Conservation (phyloP, 1,140 invertebrate genomes). For the Steinernema feltiae region DNA sequence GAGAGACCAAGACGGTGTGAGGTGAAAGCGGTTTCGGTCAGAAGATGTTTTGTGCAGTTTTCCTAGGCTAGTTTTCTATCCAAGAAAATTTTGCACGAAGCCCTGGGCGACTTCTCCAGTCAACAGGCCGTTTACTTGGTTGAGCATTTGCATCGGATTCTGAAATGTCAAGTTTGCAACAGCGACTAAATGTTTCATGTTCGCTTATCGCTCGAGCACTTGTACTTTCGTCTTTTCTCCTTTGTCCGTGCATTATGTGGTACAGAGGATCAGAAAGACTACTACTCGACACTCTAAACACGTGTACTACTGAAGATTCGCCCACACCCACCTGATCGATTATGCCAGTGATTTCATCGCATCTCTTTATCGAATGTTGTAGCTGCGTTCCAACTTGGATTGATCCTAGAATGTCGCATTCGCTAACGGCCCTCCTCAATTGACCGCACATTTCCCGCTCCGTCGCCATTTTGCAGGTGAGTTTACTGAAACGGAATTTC, state of each 20-base stretch:
- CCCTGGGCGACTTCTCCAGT: constrained; percentile 56
- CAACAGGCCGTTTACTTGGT: constrained; percentile 50
- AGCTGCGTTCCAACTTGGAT: constrained; percentile 51
- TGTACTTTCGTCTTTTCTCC: not conserved
- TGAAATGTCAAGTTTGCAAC: constrained; percentile 30
- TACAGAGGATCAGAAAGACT: not conserved
- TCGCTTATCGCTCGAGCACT: too few relatives aligned
- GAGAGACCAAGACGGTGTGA: not conserved
- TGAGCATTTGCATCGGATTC: constrained; percentile 49
- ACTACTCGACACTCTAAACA: not conserved
- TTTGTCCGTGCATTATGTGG: too few relatives aligned
- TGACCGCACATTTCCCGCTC: constrained; percentile 55
- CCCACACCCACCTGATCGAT: constrained; percentile 50
- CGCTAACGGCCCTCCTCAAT: constrained; percentile 44
- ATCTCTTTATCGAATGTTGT: constrained; percentile 46
- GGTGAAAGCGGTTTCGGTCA: not conserved
- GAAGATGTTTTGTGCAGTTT: not conserved
- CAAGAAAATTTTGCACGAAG: constrained; percentile 54
- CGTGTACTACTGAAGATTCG: not conserved
- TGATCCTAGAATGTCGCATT: constrained; percentile 53
- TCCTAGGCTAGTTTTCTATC: not conserved
- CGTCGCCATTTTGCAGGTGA: constrained; percentile 55
- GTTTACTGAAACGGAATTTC: constrained; percentile 46
- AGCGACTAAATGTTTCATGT: not conserved
- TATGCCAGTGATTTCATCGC: constrained; percentile 51